Evolutionary conservation across 2,797 vertebrate genomes (phyloP).

Genomic region (Pygocentrus nattereri): DNA sequence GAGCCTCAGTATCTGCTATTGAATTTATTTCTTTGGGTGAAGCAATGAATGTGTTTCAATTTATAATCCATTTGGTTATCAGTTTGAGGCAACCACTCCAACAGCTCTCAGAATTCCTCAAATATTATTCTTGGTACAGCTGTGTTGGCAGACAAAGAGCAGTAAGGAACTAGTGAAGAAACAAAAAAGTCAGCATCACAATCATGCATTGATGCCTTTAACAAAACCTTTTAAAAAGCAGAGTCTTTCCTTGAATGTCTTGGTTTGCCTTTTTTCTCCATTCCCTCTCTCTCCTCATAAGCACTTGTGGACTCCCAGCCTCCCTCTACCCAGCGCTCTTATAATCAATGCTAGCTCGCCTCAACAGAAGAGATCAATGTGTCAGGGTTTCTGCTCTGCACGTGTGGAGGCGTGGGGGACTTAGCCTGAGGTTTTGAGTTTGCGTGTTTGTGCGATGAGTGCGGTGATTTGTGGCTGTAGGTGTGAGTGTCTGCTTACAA

Average conservation of each 20-base stretch:
- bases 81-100: not conserved
- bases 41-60: no score
- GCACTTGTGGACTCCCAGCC: not conserved
- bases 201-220: not conserved
- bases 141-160: no score
- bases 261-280: not conserved
- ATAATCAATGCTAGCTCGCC: conserved; percentile 76
- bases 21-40: not conserved
- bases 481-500: conserved; percentile 58
- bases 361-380: conserved; percentile 68
- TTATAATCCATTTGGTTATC: not conserved
- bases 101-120: no score
- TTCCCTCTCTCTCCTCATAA: conserved; percentile 43
- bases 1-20: not conserved
- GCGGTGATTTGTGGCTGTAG: not conserved
- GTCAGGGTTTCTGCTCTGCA: conserved; percentile 68
- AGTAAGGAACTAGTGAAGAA: no score
- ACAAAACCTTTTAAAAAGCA: not conserved
- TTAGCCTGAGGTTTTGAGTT: conserved; percentile 55
- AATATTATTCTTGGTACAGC: no score
- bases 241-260: not conserved
- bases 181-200: no score
- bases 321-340: conserved; percentile 16
- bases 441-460: not conserved
- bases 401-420: conserved; percentile 67